phyloP scores from a whole-genome alignment of 2,113 vertebrate species.

The Herpetotheres cachinnans region DNA sequence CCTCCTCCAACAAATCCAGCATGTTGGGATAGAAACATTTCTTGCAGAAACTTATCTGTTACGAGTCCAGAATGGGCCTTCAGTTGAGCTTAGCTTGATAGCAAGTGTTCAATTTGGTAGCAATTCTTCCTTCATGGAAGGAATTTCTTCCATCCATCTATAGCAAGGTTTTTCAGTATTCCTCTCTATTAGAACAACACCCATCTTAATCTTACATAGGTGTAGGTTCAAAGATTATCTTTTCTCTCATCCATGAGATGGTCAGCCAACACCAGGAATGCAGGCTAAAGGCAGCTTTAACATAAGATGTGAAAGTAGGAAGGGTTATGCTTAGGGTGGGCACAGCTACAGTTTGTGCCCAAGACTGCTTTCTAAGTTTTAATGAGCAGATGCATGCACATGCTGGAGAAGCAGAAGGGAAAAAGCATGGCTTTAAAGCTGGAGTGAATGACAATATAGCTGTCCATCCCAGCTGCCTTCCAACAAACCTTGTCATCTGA shows the following conservation, averaged over 20 bases:
- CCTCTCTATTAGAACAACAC: not conserved
- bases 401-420: not conserved
- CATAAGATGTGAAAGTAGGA: not conserved
- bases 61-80: not conserved
- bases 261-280: not conserved
- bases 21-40: not conserved
- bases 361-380: not conserved
- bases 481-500: not conserved
- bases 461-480: not conserved
- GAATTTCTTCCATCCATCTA: not conserved
- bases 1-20: not conserved
- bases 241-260: not conserved
- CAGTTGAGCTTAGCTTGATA: not conserved
- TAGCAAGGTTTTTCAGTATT: not conserved
- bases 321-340: not conserved
- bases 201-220: not conserved
- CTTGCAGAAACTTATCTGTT: not conserved
- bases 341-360: not conserved
- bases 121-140: not conserved
- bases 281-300: not conserved
- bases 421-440: not conserved
- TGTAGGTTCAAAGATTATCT: not conserved
- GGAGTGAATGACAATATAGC: not conserved
- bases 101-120: not conserved
- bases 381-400: not conserved